Evolutionary conservation across 2,797 vertebrate genomes (phyloP).

Genomic region (Prunella strophiata): DNA sequence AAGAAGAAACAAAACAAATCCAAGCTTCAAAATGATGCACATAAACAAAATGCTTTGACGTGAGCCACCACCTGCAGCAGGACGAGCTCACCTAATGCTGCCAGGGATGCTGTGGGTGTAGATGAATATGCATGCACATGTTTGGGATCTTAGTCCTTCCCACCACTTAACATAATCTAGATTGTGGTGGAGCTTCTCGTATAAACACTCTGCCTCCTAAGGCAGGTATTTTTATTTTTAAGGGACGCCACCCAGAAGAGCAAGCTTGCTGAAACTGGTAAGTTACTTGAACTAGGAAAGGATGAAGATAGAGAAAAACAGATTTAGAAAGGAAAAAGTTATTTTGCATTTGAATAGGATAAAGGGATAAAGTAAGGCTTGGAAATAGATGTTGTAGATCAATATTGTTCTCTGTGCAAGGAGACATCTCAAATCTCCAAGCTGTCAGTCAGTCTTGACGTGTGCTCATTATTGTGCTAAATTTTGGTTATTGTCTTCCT

Average conservation of each 20-base stretch:
- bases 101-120: slow-evolving; percentile 33
- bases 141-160: slow-evolving; percentile 51
- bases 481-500: background rate
- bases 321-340: background rate
- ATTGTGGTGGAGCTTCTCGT: slow-evolving; percentile 25
- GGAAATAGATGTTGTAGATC: slow-evolving; percentile 14
- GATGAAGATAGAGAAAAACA: background rate
- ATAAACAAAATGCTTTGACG: background rate
- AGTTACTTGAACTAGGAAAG: slow-evolving; percentile 2
- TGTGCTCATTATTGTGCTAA: background rate
- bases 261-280: background rate
- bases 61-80: background rate
- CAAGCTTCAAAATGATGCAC: background rate
- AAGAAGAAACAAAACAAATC: background rate
- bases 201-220: slow-evolving; percentile 27
- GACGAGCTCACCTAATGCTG: background rate
- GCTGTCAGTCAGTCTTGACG: background rate
- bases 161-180: slow-evolving; percentile 48
- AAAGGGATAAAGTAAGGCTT: background rate
- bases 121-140: slow-evolving; percentile 15
- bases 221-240: background rate
- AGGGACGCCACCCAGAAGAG: background rate
- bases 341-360: background rate
- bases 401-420: background rate
- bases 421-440: background rate